phyloP scores from a whole-genome alignment of 1,140 invertebrate genomes.

The Cotesia chilonis region DNA sequence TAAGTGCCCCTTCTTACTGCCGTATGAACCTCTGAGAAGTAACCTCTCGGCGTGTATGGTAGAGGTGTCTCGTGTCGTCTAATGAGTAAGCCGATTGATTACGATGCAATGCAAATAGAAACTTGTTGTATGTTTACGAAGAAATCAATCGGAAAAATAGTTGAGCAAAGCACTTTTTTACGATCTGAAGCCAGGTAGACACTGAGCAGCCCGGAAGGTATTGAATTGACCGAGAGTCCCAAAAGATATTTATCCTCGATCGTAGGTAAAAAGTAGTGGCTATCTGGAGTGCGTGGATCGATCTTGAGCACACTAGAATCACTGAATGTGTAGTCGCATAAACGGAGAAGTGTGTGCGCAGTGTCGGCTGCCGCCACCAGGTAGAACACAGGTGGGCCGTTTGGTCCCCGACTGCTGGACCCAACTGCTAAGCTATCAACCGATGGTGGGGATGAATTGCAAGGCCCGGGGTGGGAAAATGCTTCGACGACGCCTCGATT shows the following conservation, averaged over 20 bases:
- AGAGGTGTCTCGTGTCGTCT: not conserved
- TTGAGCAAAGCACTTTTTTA: too few species aligned
- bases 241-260: too few species aligned
- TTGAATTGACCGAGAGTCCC: too few species aligned
- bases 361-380: constrained; percentile 47
- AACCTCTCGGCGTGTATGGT: constrained; percentile 1
- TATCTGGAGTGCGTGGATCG: constrained; percentile 44
- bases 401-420: constrained; percentile 42
- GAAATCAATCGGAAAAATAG: too few species aligned
- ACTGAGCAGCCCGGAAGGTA: too few species aligned
- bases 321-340: constrained; percentile 52
- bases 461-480: constrained; percentile 37
- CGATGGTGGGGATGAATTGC: constrained; percentile 38
- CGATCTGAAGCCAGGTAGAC: too few species aligned
- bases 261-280: constrained; percentile 2
- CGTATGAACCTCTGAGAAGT: constrained; percentile 5
- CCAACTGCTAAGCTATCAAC: constrained; percentile 30
- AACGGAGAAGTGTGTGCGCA: constrained; percentile 52
- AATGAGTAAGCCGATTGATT: too few species aligned
- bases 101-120: too few species aligned
- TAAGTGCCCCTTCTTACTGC: constrained; percentile 25
- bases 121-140: too few species aligned
- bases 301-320: constrained; percentile 50
- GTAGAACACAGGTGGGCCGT: constrained; percentile 54
- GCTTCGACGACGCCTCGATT: constrained; percentile 31